Conservation (phyloP, 1,140 invertebrate genomes). For the Argopecten irradians region DNA sequence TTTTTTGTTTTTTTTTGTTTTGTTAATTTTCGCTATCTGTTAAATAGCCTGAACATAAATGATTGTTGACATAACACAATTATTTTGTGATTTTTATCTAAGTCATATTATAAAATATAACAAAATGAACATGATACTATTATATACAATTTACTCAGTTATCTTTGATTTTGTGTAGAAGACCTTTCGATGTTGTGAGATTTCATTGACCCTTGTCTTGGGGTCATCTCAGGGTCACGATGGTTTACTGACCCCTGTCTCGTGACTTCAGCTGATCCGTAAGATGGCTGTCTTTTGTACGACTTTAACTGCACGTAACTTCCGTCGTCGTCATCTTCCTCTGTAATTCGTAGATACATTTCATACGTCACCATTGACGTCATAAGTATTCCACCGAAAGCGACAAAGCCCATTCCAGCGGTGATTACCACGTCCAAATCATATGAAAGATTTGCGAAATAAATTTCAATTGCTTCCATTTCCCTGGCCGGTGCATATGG, state of each 20-base stretch:
- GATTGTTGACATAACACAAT: too few species aligned
- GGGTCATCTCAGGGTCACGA: too few species aligned
- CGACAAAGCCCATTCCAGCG: slow-evolving; percentile 27
- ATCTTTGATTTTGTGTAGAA: too few species aligned
- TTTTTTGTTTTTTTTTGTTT: too few species aligned
- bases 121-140: too few species aligned
- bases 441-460: slow-evolving; percentile 1
- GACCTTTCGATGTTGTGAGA: not conserved
- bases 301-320: not conserved
- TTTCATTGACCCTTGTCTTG: too few species aligned
- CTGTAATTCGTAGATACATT: not conserved
- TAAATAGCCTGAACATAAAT: too few species aligned
- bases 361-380: slow-evolving; percentile 23
- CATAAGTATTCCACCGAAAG: slow-evolving; percentile 16
- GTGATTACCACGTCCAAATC: slow-evolving; percentile 32
- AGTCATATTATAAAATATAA: too few species aligned
- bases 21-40: too few species aligned
- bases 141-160: too few species aligned
- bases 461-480: slow-evolving; percentile 40
- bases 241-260: not conserved
- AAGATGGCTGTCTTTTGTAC: not conserved
- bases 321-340: not conserved
- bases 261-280: not conserved
- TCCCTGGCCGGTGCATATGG: slow-evolving; percentile 28
- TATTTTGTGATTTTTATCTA: too few species aligned